These are phyloP conservation scores for Parauchenoglanis ngamensis DNA, from an alignment of 2,797 vertebrate genomes.

Conservation along the genomic window DNA sequence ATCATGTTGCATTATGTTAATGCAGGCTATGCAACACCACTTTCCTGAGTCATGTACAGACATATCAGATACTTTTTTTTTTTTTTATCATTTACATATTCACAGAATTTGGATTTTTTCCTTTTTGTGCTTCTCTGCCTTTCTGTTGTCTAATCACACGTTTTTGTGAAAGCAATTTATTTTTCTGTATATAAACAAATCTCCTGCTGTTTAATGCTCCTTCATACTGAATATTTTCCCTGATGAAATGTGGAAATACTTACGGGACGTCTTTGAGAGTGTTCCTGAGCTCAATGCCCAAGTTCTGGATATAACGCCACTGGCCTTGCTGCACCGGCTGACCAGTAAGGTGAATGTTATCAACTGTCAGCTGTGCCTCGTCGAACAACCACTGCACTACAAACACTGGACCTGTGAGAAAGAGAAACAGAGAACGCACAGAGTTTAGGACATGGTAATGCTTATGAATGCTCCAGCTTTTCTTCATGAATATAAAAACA, in stretches of 20 bases:
- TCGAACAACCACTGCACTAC: slow-evolving; percentile 98
- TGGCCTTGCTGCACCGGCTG: slow-evolving; percentile 95
- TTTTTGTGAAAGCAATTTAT: neutral
- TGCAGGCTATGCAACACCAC: neutral
- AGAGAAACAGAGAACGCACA: neutral
- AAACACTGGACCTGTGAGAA: slow-evolving; percentile 86
- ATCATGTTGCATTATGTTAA: neutral
- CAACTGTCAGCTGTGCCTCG: slow-evolving; percentile 93
- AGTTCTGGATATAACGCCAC: slow-evolving; percentile 96
- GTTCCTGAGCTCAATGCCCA: slow-evolving; percentile 90
- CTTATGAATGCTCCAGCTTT: neutral
- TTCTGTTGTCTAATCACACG: neutral
- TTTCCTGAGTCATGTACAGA: neutral
- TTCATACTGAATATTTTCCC: neutral
- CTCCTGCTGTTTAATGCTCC: neutral
- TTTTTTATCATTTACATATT: neutral
- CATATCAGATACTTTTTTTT: neutral
- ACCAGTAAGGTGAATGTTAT: slow-evolving; percentile 93
- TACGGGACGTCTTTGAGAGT: slow-evolving; percentile 94
- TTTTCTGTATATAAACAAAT: neutral
- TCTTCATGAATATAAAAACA: neutral
- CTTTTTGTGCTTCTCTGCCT: neutral
- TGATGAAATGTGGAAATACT: slow-evolving; percentile 52
- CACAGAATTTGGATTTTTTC: neutral
- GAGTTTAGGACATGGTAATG: neutral